Conservation (phyloP, 2,888 invertebrate genomes). For the Cinara cedri region DNA sequence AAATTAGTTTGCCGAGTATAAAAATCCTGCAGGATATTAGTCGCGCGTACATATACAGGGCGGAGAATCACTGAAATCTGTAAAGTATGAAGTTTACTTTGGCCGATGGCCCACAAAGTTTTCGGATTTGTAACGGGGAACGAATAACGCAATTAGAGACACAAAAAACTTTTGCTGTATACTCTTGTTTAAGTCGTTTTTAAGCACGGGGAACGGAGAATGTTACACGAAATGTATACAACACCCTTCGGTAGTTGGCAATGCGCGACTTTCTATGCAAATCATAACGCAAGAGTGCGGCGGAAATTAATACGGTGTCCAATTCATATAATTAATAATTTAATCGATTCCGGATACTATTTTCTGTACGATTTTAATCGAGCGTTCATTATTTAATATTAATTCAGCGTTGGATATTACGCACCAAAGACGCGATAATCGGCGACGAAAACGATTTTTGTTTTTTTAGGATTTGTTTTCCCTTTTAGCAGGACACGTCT, state of each 20-base stretch:
- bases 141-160: slow-evolving; percentile 54
- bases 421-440: no score
- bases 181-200: slow-evolving; percentile 44
- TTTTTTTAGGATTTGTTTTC: no score
- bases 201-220: not conserved
- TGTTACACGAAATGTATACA: not conserved
- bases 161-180: slow-evolving; percentile 45
- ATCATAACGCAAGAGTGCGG: not conserved
- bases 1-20: slow-evolving; percentile 49
- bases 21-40: slow-evolving; percentile 18
- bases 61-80: not conserved
- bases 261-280: not conserved
- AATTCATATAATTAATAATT: not conserved
- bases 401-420: no score
- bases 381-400: no score
- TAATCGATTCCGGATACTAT: slow-evolving; percentile 21
- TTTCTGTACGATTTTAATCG: no score
- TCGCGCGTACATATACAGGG: slow-evolving; percentile 1
- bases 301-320: not conserved
- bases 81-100: slow-evolving; percentile 36
- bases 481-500: no score
- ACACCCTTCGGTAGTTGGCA: slow-evolving; percentile 30
- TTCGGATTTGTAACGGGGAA: slow-evolving; percentile 52
- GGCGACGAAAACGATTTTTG: no score
- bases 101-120: slow-evolving; percentile 53